These are phyloP conservation scores for Eulemur mongoz DNA, from an alignment of 2,797 vertebrate species.

Conservation along the genomic window DNA sequence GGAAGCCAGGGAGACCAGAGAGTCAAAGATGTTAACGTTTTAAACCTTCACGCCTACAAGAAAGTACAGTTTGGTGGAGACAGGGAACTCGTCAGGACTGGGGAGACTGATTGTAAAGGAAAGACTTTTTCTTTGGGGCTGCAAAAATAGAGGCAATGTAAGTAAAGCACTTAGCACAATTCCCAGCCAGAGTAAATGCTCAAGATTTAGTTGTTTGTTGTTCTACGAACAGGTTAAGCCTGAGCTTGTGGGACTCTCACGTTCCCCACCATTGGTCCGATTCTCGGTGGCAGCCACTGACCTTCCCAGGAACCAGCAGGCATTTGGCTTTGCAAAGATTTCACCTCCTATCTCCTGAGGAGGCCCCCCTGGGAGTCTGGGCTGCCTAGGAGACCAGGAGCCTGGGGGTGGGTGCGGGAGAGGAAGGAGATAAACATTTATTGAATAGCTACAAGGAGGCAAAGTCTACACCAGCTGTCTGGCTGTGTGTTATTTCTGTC, in stretches of 20 bases:
- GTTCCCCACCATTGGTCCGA: background rate
- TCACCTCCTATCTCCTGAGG: background rate
- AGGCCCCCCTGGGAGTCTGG: background rate
- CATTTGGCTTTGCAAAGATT: background rate
- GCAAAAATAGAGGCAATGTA: background rate
- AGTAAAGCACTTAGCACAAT: background rate
- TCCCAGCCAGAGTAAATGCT: background rate
- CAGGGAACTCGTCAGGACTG: fast-evolving
- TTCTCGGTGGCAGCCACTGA: background rate
- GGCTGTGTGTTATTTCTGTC: background rate
- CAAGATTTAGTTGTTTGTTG: background rate
- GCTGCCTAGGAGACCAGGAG: fast-evolving
- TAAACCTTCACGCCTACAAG: background rate
- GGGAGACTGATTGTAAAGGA: background rate
- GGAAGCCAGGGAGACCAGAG: background rate
- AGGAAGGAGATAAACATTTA: background rate
- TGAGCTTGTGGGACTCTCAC: background rate
- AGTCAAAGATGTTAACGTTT: background rate
- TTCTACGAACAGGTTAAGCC: background rate
- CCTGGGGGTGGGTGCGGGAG: background rate
- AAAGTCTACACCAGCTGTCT: background rate
- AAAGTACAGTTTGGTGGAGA: background rate
- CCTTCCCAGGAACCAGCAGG: background rate
- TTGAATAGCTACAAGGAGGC: background rate
- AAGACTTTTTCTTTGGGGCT: background rate